phyloP scores from a whole-genome alignment of 2,113 vertebrate genomes.

The Ovis canadensis region DNA sequence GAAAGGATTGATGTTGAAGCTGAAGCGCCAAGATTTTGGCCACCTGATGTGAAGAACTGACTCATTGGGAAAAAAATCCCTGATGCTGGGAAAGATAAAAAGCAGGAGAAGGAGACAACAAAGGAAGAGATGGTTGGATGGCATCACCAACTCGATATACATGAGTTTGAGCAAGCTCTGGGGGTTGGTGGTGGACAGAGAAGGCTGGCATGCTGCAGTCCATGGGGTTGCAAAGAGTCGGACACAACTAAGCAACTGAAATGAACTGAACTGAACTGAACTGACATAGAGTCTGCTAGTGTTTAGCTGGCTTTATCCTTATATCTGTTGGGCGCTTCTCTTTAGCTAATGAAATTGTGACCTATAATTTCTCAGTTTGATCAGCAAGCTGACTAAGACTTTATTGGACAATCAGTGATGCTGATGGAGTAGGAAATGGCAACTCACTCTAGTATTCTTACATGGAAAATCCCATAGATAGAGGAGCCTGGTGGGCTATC shows the following conservation, averaged over 20 bases:
- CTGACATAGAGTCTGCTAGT: not conserved
- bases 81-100: not conserved
- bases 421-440: not conserved
- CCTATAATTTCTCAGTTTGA: not conserved
- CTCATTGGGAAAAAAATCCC: accelerated
- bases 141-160: accelerated
- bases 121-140: not conserved
- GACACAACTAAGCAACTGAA: not conserved
- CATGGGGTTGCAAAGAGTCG: not conserved
- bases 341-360: not conserved
- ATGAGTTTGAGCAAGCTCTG: not conserved
- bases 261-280: not conserved
- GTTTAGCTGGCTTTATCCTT: not conserved
- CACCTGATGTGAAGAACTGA: not conserved
- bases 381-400: not conserved
- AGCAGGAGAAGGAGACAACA: not conserved
- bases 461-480: not conserved
- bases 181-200: not conserved
- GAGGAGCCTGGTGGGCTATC: not conserved
- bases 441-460: not conserved
- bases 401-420: not conserved
- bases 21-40: not conserved
- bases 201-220: not conserved
- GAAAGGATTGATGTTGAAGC: not conserved
- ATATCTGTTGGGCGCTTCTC: not conserved